Evolutionary conservation across 2,888 invertebrate genomes (phyloP), one percentile per base, ranked within the genome.

Genomic region (Drosophila phalerata): DNA sequence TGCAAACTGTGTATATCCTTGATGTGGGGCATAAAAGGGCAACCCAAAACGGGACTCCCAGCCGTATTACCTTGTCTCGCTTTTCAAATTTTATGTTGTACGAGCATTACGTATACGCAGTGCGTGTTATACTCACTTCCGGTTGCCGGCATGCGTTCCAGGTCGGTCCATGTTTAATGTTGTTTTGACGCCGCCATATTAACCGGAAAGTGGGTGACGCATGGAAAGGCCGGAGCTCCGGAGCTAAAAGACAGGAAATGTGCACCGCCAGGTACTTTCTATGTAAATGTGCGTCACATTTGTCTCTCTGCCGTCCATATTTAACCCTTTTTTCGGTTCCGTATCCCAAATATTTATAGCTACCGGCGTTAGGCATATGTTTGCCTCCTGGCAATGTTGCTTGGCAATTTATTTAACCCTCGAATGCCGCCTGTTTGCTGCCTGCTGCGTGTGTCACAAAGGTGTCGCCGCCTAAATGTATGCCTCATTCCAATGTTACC

Each of bases 171-270:
- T 82, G 82, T 87, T 89, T 82, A 85, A 85, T 89, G 88, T 89
- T 85, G 82, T 89, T 85, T 85, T 89, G 85, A 84, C 85, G 89
- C 89, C 89, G 89, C 88, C 89, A 87, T 87, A 87, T 89, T 89
- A 89, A 85, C 88, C 85, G 79, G 88, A 83, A 83, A 80, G 77
- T 69, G 68, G 48, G 51, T 30, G 19, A 17, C 2, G 15, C 9
- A 17, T 3, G 30, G 19, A 13, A 10, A 13, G 19, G 9, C 55
- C 69, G 4, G 28, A 28, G 28, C 8, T 8, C 28, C 8, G 64
- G 53, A 52, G 73, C 63, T 55, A 28, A 77, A 66, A 78, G 77
- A 75, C 89, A 86, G 89, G 89, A 85, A 85, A 85, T 87, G 85
- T 87, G 85, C 73, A 68, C 74, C 74, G 72, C 82, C 89, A 89